Evolutionary conservation across 1,140 invertebrate genomes (phyloP).

Genomic region (Varroa destructor): DNA sequence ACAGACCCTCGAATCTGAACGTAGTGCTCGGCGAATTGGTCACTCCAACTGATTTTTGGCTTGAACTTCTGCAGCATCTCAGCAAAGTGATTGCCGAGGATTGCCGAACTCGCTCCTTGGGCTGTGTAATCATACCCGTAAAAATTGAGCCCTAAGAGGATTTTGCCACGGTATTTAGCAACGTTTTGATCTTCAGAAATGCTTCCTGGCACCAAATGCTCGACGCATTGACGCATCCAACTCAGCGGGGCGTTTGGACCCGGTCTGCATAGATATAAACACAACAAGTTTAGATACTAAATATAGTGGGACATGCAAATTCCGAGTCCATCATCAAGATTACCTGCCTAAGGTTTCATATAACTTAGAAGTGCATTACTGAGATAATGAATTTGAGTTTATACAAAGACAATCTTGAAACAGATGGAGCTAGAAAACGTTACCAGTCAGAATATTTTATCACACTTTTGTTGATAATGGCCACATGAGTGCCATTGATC

Average conservation of each 20-base stretch:
- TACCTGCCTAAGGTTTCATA: too few species aligned
- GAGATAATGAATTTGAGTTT: too few species aligned
- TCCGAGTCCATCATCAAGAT: too few species aligned
- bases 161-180: constrained; percentile 54
- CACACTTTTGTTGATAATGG: too few species aligned
- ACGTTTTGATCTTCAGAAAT: constrained; percentile 40
- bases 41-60: constrained; percentile 60
- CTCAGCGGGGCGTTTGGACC: constrained; percentile 69
- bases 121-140: constrained; percentile 76
- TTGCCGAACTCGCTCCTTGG: constrained; percentile 55
- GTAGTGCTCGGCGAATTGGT: constrained; percentile 64
- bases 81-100: constrained; percentile 59
- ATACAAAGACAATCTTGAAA: too few species aligned
- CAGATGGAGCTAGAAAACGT: too few species aligned
- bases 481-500: too few species aligned
- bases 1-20: constrained; percentile 59
- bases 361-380: too few species aligned
- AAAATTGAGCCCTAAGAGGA: constrained; percentile 78
- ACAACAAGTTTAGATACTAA: constrained; percentile 9
- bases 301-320: constrained; percentile 3
- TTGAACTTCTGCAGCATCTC: constrained; percentile 47
- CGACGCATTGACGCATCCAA: constrained; percentile 67
- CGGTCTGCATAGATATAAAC: constrained; percentile 38
- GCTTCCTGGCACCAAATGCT: constrained; percentile 49
- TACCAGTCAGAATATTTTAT: too few species aligned